phyloP scores from a whole-genome alignment of 2,797 vertebrate genomes.

The Tragelaphus oryx region DNA sequence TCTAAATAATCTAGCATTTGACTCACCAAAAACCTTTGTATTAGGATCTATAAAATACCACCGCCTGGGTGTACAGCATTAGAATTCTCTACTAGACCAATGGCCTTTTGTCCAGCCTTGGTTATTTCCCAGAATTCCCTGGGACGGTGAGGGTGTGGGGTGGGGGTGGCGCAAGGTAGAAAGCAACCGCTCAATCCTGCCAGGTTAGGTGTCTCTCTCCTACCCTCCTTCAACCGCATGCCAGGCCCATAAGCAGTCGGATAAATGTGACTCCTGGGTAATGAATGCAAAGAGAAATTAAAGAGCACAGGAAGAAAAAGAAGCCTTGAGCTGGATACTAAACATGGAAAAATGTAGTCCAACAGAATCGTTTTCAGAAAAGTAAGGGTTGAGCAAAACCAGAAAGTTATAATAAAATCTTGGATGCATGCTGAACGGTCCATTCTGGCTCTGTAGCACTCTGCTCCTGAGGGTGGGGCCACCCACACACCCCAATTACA shows the following conservation, averaged over 20 bases:
- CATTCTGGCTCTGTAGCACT: not conserved
- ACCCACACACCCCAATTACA: not conserved
- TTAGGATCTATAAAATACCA: not conserved
- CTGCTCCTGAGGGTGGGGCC: not conserved
- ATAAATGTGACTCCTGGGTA: not conserved
- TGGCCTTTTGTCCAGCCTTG: not conserved
- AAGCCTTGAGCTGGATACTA: not conserved
- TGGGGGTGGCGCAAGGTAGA: not conserved
- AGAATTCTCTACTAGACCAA: not conserved
- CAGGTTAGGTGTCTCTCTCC: not conserved
- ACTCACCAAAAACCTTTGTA: not conserved
- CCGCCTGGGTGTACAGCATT: not conserved
- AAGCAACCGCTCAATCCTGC: not conserved
- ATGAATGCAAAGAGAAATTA: slow-evolving; percentile 18
- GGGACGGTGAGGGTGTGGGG: not conserved
- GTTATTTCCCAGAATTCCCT: not conserved
- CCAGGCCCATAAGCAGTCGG: not conserved
- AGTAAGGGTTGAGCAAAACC: slow-evolving; percentile 59
- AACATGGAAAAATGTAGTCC: slow-evolving; percentile 38
- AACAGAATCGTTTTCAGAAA: slow-evolving; percentile 59
- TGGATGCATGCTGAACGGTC: not conserved
- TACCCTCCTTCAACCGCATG: not conserved
- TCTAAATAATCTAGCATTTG: slow-evolving; percentile 16
- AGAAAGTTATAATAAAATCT: slow-evolving; percentile 52
- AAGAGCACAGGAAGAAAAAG: not conserved